phyloP scores from a whole-genome alignment of 2,797 vertebrate species.

The Premnoplex brunnescens region DNA sequence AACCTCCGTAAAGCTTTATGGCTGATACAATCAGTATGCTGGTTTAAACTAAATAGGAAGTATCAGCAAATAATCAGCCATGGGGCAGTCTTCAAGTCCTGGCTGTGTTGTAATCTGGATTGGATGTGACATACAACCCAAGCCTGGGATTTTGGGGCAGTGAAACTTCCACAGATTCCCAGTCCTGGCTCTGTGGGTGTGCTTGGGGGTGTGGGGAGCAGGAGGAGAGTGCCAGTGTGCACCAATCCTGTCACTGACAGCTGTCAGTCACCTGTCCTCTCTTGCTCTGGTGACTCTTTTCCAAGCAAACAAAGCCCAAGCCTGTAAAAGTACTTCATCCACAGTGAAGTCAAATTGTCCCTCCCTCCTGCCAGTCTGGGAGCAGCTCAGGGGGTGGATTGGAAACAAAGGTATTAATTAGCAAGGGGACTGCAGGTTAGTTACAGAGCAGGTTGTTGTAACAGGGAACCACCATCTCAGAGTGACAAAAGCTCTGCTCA shows the following conservation, averaged over 20 bases:
- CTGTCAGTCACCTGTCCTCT: not conserved
- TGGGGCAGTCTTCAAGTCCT: not conserved
- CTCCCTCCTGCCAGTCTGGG: not conserved
- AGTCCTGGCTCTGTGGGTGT: not conserved
- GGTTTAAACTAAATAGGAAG: constrained; percentile 73
- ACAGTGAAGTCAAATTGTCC: not conserved
- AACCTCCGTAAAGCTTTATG: constrained; percentile 72
- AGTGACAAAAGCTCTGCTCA: not conserved
- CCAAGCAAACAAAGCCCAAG: not conserved
- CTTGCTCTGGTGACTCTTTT: not conserved
- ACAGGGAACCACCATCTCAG: not conserved
- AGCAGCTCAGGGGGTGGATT: not conserved
- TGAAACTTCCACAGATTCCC: not conserved
- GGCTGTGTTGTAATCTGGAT: not conserved
- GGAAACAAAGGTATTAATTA: constrained; percentile 1
- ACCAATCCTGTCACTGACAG: not conserved
- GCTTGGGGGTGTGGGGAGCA: not conserved
- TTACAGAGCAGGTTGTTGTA: not conserved
- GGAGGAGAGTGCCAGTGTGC: not conserved
- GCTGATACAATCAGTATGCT: constrained; percentile 77
- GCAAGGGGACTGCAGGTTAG: not conserved
- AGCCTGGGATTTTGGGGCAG: not conserved
- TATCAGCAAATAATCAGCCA: constrained; percentile 63
- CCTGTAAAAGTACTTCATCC: not conserved
- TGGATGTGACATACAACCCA: not conserved